phyloP scores from a whole-genome alignment of 2,888 invertebrate species.

The Keiferia lycopersicella region DNA sequence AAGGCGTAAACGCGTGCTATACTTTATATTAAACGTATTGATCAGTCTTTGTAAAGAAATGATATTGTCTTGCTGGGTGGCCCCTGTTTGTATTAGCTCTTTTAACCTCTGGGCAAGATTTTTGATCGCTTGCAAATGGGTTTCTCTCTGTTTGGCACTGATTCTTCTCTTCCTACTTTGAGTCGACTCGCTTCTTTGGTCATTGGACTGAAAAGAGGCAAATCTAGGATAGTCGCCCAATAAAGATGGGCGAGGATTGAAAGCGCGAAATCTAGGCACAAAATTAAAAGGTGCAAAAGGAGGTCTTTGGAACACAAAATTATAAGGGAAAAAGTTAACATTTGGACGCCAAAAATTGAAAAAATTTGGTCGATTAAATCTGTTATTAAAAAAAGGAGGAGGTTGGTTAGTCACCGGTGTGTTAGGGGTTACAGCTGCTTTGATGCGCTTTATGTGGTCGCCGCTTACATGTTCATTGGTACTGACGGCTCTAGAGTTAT shows the following conservation, averaged over 20 bases:
- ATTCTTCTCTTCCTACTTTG: constrained; percentile 43
- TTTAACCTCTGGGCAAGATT: constrained; percentile 48
- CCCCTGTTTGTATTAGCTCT: constrained; percentile 40
- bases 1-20: constrained; percentile 51
- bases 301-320: constrained; percentile 49
- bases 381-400: constrained; percentile 29
- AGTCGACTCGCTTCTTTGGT: constrained; percentile 22
- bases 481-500: constrained; percentile 45
- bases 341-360: constrained; percentile 47
- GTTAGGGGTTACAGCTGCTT: constrained; percentile 32
- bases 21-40: constrained; percentile 58
- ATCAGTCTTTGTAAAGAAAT: constrained; percentile 51
- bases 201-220: constrained; percentile 16
- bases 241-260: constrained; percentile 38
- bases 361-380: constrained; percentile 32
- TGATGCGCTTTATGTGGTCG: constrained; percentile 50
- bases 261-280: constrained; percentile 43
- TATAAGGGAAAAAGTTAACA: constrained; percentile 49
- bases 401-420: constrained; percentile 16
- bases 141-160: constrained; percentile 33
- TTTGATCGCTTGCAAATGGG: constrained; percentile 53
- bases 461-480: constrained; percentile 54
- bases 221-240: constrained; percentile 7
- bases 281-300: constrained; percentile 41
- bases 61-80: constrained; percentile 41